Percentiles rank a stretch among this genome's conserved stretches.
Conservation (phyloP, 2,113 vertebrate genomes). For the Gasterosteus aculeatus region DNA sequence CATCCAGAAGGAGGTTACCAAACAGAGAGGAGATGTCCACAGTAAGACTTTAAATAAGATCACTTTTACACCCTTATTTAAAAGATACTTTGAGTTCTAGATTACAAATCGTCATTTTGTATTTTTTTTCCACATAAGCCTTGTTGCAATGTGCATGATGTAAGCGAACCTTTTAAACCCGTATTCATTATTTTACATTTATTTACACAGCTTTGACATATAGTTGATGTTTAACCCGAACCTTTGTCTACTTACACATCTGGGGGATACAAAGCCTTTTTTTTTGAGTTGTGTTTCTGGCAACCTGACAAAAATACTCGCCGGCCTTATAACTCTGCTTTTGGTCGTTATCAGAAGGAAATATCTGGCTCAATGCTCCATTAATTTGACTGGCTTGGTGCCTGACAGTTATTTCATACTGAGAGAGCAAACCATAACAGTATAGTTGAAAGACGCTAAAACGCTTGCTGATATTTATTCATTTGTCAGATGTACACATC, state of each 20-base stretch:
- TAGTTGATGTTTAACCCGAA: background rate
- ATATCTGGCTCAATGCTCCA: background rate
- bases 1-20: slow-evolving; percentile 88
- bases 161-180: background rate
- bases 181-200: too few relatives aligned
- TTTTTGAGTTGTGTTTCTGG: background rate
- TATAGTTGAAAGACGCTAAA: slow-evolving; percentile 5
- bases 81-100: background rate
- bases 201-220: background rate
- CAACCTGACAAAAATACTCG: background rate
- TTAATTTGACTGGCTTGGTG: background rate
- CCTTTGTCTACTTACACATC: background rate
- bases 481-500: background rate
- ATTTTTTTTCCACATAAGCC: background rate
- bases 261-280: background rate
- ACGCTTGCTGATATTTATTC: background rate
- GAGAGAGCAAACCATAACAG: background rate
- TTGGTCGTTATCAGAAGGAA: background rate
- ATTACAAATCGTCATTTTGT: background rate
- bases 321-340: background rate
- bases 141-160: background rate
- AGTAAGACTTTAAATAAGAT: slow-evolving; percentile 83
- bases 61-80: background rate
- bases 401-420: background rate
- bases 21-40: slow-evolving; percentile 95